phyloP scores from a whole-genome alignment of 2,113 vertebrate species.

The Gallinago undulata region DNA sequence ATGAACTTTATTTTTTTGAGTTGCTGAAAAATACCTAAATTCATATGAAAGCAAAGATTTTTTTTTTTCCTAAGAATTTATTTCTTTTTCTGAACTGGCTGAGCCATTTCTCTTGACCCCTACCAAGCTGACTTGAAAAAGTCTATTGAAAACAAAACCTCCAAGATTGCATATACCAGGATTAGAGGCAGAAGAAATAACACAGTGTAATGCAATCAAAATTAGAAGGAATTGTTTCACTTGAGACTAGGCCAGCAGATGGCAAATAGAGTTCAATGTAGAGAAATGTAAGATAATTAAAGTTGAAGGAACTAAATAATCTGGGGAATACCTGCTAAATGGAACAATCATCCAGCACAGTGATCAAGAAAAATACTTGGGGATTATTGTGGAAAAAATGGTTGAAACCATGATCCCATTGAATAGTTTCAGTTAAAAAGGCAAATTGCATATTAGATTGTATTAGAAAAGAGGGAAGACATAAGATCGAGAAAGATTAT shows the following conservation, averaged over 20 bases:
- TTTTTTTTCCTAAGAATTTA: neutral
- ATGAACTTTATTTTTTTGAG: neutral
- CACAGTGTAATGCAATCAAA: neutral
- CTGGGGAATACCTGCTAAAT: slow-evolving; percentile 26
- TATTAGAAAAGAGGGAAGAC: neutral
- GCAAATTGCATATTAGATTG: neutral
- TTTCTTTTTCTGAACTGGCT: neutral
- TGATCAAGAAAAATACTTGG: neutral
- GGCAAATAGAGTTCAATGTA: neutral
- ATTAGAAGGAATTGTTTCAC: neutral
- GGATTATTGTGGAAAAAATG: neutral
- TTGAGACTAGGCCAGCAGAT: neutral
- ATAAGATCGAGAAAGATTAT: neutral
- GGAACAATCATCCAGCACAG: slow-evolving; percentile 14
- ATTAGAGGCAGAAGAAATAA: slow-evolving; percentile 11
- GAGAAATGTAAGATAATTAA: slow-evolving; percentile 27
- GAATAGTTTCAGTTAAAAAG: neutral
- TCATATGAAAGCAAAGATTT: neutral
- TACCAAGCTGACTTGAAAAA: neutral
- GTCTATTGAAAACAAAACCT: neutral
- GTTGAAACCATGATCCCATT: neutral
- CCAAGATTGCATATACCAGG: neutral
- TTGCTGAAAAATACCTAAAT: neutral
- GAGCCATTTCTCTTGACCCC: neutral
- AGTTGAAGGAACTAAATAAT: slow-evolving; percentile 1